Evolutionary conservation across 2,797 vertebrate genomes (phyloP).

Genomic region (Steatocranus sp.): DNA sequence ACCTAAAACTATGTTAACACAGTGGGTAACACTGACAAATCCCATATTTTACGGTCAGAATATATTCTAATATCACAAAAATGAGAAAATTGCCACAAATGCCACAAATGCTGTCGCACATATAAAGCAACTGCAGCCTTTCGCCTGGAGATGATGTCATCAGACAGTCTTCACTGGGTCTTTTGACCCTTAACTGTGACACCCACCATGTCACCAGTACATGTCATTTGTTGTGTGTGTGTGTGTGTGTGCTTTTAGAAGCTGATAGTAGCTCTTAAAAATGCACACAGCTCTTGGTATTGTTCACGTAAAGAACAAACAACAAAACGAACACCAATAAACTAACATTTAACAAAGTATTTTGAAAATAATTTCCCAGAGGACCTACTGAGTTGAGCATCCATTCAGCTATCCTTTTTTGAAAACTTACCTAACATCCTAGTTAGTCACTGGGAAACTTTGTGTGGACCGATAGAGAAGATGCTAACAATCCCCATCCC

Average conservation of each 20-base stretch:
- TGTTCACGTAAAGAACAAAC: neutral
- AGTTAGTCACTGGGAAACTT: neutral
- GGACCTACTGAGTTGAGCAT: neutral
- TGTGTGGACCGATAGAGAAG: neutral
- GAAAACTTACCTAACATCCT: neutral
- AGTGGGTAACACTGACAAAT: neutral
- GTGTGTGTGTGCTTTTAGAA: neutral
- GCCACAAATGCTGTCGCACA: neutral
- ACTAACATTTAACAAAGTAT: neutral
- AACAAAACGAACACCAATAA: neutral
- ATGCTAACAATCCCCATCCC: neutral
- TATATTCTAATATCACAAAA: neutral
- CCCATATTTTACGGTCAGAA: neutral
- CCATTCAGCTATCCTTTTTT: neutral
- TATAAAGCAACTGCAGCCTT: neutral
- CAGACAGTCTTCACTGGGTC: neutral
- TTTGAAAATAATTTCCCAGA: neutral
- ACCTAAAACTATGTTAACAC: neutral
- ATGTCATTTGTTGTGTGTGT: neutral
- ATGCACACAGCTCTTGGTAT: neutral
- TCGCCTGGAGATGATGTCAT: neutral
- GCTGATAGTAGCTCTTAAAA: neutral
- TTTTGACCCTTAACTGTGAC: neutral
- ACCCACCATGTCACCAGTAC: neutral
- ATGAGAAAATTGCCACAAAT: neutral